A percentile compares a stretch with the other conserved stretches of the same genome.
These are phyloP conservation scores for Eupithecia insigniata DNA, from an alignment of 2,888 invertebrate genomes.

Conservation along the genomic window DNA sequence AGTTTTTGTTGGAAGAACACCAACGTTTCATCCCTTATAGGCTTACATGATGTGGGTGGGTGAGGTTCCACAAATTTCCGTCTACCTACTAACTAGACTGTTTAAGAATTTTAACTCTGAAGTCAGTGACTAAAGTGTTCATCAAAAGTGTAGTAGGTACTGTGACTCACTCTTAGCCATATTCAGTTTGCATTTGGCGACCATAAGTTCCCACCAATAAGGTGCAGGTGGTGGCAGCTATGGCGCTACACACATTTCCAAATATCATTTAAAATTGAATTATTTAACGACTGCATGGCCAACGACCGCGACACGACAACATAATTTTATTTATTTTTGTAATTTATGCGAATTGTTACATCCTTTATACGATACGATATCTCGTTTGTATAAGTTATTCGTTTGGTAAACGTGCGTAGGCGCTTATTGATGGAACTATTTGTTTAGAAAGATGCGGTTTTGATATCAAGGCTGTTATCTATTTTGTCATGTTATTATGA, in stretches of 20 bases:
- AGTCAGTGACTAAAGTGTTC: neutral
- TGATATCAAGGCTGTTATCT: neutral
- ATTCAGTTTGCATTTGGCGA: constrained; percentile 31
- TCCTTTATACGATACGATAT: constrained; percentile 52
- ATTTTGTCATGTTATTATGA: neutral
- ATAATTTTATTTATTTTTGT: constrained; percentile 69
- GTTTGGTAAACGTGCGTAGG: constrained; percentile 17
- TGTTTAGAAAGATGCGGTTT: constrained; percentile 4
- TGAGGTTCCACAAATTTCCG: neutral
- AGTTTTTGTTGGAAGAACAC: neutral
- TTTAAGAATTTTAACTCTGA: neutral
- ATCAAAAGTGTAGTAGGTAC: neutral
- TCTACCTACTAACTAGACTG: neutral
- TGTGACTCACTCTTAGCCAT: constrained; percentile 3
- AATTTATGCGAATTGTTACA: constrained; percentile 56
- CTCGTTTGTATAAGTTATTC: constrained; percentile 23
- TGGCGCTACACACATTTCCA: constrained; percentile 41
- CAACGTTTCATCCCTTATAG: neutral
- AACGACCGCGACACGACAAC: constrained; percentile 49
- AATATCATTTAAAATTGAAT: constrained; percentile 68
- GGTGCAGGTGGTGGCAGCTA: constrained; percentile 44
- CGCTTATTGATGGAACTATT: constrained; percentile 19
- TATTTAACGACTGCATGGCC: constrained; percentile 61
- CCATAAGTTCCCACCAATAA: constrained; percentile 30
- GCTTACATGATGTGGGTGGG: neutral